Base-by-base conservation (phyloP, 2,888 invertebrate species). In the Autographa gamma region DNA sequence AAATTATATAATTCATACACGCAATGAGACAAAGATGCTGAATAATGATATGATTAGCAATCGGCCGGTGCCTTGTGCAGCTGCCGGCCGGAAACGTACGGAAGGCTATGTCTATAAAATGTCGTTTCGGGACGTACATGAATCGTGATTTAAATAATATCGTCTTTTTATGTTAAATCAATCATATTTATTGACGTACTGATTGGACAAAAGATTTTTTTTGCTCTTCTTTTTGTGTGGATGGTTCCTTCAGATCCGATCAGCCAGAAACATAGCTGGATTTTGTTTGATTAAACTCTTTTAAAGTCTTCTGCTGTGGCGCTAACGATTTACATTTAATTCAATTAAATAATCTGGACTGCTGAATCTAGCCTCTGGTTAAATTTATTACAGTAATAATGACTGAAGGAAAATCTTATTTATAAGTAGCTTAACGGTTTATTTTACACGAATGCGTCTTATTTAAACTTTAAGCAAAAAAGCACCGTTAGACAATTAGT, bases 1-100 rank as follows among this genome's bases (percentile, higher is more conserved):
- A 62, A 75, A 82, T 82, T 80, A 77, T 66, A 82, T 81, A 80
- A 81, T 80, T 69, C 62, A 68, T 63, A 69, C 73, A 76, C 74
- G 78, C 73, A 69, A 83, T 68, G 71, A 48, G 48, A 75, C 76
- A 83, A 69, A 81, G 71, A 80, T 72, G 74, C 67, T 78, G 81
- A 76, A 76, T 76, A 83, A 79, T 69, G 69, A 69, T 64, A 60
- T 69, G 69, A 64, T 60, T 77, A 69, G 19, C 62, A 71, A 73
- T 34, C 56, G 59, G 71, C 38, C 48, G 60, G 58, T 68, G 60
- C 61, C 31, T 41, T 58, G 52, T 66, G 60, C 61, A 66, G 73
- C 41, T 63, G 66, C 63, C 54, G 68, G 65, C 67, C 81, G 81
- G 82, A 76, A 83, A 69, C 66, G 18, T 64, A 68, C 65, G 69